Conservation (phyloP, 1,140 invertebrate species). For the Scaptomyza pallida region DNA sequence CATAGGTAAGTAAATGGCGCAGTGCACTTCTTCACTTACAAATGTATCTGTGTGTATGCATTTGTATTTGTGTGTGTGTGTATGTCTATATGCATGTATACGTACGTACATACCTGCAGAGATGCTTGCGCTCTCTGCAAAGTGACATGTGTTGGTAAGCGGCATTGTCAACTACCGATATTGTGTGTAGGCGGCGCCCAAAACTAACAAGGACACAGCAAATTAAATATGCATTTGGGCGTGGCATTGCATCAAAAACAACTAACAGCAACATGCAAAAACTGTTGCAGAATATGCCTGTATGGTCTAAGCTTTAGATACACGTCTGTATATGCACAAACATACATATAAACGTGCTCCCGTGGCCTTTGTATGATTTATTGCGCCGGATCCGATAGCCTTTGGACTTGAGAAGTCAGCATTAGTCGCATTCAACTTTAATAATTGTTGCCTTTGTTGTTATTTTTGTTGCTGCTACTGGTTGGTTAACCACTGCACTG, state of each 20-base stretch:
- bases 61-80: neutral
- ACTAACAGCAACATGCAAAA: neutral
- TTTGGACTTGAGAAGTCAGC: constrained; percentile 43
- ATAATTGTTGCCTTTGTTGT: constrained; percentile 12
- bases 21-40: constrained; percentile 12
- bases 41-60: neutral
- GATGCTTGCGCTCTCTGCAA: neutral
- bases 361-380: constrained; percentile 34
- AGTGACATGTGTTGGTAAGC: constrained; percentile 19
- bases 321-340: neutral
- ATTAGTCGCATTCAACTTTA: constrained; percentile 15
- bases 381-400: constrained; percentile 42
- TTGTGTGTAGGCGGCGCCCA: constrained; percentile 27
- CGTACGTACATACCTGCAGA: constrained; percentile 11
- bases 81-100: neutral
- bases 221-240: constrained; percentile 63
- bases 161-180: constrained; percentile 32
- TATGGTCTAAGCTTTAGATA: neutral
- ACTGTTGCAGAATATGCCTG: too few species aligned
- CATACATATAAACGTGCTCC: constrained; percentile 8
- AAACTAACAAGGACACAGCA: constrained; percentile 35
- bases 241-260: constrained; percentile 57
- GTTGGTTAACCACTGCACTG: constrained; percentile 38
- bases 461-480: constrained; percentile 22
- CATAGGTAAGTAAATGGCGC: constrained; percentile 90